These are phyloP conservation scores for Oreonectes daqikongensis DNA, from an alignment of 2,797 vertebrate species.

Conservation along the genomic window DNA sequence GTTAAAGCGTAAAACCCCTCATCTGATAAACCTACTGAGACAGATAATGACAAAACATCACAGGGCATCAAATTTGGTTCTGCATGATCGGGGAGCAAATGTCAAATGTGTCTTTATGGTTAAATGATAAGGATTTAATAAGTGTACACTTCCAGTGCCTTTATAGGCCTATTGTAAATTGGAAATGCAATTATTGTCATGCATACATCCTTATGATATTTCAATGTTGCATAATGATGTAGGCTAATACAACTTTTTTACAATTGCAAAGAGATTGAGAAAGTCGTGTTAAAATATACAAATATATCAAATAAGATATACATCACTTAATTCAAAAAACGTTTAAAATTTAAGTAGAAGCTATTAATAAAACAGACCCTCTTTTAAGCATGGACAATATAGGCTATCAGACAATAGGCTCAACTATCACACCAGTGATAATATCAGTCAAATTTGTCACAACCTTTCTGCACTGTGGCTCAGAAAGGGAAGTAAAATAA, in stretches of 20 bases:
- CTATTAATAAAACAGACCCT: background rate
- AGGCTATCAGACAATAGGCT: conserved; percentile 38
- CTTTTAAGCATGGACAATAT: background rate
- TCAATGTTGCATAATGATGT: background rate
- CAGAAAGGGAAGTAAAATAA: conserved; percentile 73
- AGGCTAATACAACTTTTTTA: no score
- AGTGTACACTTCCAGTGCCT: background rate
- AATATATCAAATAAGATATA: no score
- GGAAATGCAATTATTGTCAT: background rate
- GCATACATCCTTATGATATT: background rate
- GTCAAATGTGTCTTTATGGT: background rate
- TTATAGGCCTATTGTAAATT: no score
- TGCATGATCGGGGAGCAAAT: background rate
- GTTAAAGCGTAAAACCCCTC: conserved; percentile 42
- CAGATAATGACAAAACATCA: conserved; percentile 16
- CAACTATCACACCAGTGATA: conserved; percentile 25
- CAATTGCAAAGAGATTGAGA: background rate
- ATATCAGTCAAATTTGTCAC: conserved; percentile 25
- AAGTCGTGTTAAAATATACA: no score
- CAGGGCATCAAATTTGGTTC: no score
- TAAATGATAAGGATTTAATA: background rate
- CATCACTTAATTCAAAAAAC: background rate
- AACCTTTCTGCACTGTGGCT: conserved; percentile 16
- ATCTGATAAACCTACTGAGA: conserved; percentile 32
- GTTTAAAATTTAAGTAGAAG: background rate